Evolutionary conservation across 2,888 invertebrate species (phyloP).

Genomic region (Oligia fasciuncula): DNA sequence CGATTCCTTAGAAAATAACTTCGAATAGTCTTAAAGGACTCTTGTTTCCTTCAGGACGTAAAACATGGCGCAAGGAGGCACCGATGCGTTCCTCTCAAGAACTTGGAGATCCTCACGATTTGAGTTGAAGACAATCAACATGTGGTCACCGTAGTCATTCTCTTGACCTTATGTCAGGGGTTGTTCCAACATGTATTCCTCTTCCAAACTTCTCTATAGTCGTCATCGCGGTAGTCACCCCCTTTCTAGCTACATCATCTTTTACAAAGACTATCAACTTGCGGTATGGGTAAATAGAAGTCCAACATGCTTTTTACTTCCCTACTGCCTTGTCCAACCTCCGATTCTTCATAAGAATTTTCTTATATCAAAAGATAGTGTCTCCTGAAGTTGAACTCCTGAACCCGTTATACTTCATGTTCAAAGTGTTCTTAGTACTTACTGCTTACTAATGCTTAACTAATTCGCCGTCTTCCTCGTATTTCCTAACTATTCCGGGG

Average conservation of each 20-base stretch:
- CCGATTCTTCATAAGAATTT: not conserved
- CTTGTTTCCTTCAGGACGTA: not conserved
- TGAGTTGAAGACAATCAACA: too few relatives aligned
- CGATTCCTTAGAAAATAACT: not conserved
- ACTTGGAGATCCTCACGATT: not conserved
- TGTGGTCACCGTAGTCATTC: not conserved
- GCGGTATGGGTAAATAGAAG: not conserved
- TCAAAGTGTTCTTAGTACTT: slow-evolving; percentile 39
- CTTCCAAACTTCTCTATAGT: not conserved
- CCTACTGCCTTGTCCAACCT: not conserved
- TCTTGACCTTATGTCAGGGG: not conserved
- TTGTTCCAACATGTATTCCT: not conserved
- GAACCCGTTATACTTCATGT: slow-evolving; percentile 27
- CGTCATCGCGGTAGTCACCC: not conserved
- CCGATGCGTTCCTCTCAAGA: not conserved
- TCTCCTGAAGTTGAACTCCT: slow-evolving; percentile 40
- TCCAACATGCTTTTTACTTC: not conserved
- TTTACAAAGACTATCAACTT: not conserved
- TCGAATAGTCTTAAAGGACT: not conserved
- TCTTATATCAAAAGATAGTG: not conserved
- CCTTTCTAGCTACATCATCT: not conserved
- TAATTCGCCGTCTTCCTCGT: slow-evolving; percentile 50
- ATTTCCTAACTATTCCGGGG: slow-evolving; percentile 43
- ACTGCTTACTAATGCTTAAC: slow-evolving; percentile 51
- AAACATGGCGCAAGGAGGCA: too few relatives aligned